Evolutionary conservation across 2,888 invertebrate genomes (phyloP).

Genomic region (Drosophila pseudotakahashii): DNA sequence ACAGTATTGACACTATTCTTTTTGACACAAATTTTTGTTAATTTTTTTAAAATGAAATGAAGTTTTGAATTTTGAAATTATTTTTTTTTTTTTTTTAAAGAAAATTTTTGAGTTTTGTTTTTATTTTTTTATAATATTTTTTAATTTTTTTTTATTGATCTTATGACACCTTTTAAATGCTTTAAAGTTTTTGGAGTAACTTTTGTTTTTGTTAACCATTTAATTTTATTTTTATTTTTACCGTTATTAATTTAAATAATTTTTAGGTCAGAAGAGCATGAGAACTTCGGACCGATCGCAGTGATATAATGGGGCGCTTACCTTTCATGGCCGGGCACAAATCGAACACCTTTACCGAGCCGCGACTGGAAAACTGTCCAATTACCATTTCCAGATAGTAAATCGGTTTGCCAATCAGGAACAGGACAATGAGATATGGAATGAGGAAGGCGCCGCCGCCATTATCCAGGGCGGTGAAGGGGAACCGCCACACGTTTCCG

Average conservation of each 20-base stretch:
- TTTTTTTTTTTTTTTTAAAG: no score
- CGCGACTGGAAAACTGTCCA: slow-evolving; percentile 90
- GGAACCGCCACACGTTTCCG: slow-evolving; percentile 89
- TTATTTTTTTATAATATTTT: no score
- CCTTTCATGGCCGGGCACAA: slow-evolving; percentile 89
- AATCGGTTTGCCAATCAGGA: slow-evolving; percentile 88
- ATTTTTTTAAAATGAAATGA: no score
- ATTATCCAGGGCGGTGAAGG: slow-evolving; percentile 88
- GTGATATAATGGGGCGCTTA: slow-evolving; percentile 75
- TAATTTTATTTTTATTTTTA: not conserved
- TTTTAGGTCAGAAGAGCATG: slow-evolving; percentile 33
- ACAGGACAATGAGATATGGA: slow-evolving; percentile 87
- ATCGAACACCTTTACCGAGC: slow-evolving; percentile 88
- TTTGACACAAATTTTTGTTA: no score
- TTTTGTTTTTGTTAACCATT: not conserved
- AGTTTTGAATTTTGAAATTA: no score
- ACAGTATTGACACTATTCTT: no score
- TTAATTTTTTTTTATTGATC: no score
- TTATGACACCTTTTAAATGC: no score
- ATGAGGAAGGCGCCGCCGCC: slow-evolving; percentile 89
- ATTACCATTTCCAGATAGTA: slow-evolving; percentile 90
- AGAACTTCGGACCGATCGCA: not conserved
- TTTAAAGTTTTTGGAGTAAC: not conserved
- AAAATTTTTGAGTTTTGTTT: no score
- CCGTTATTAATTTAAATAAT: not conserved